phyloP scores from a whole-genome alignment of 2,113 vertebrate species.

The Athene cunicularia region DNA sequence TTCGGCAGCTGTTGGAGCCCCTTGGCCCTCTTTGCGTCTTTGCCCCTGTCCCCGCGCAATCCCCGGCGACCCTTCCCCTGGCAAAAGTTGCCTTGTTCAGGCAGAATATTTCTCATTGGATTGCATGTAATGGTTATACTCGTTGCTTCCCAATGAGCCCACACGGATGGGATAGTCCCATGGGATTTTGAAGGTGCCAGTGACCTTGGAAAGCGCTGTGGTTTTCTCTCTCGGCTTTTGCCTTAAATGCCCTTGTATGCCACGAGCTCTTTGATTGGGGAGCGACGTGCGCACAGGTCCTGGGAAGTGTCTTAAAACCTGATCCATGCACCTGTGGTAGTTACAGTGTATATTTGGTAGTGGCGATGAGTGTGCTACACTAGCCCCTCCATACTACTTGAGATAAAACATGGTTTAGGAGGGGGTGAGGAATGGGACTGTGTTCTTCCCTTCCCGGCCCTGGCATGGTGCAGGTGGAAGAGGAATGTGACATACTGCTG shows the following conservation, averaged over 20 bases:
- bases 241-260: neutral
- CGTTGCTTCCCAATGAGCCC: neutral
- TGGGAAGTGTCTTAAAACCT: neutral
- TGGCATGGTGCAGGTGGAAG: neutral
- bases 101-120: neutral
- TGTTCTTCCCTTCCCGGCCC: neutral
- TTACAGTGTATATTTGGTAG: neutral
- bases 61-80: neutral
- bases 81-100: neutral
- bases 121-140: neutral
- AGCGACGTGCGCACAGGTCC: accelerated
- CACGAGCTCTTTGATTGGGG: neutral
- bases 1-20: neutral
- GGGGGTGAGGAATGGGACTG: neutral
- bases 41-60: neutral
- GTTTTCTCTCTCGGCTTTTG: neutral
- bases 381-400: neutral
- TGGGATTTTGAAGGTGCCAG: neutral
- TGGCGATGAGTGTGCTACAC: accelerated
- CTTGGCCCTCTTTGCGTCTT: neutral
- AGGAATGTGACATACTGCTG: neutral
- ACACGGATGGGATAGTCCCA: neutral
- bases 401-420: neutral
- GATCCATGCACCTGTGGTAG: neutral
- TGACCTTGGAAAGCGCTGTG: neutral